Conservation (phyloP, 2,888 invertebrate genomes). For the Nebria salina region DNA sequence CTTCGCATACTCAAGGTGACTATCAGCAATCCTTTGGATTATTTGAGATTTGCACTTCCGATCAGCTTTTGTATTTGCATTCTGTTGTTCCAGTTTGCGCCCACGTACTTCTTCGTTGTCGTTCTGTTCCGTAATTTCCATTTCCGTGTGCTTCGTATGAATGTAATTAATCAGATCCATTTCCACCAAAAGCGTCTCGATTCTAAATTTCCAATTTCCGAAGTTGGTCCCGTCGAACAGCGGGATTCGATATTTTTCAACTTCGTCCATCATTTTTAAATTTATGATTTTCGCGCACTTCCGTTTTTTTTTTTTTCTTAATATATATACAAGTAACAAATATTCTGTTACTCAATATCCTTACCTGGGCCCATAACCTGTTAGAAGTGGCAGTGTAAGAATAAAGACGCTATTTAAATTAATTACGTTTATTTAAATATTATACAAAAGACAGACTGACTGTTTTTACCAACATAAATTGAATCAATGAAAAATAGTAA, state of each 20-base stretch:
- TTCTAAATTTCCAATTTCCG: constrained; percentile 48
- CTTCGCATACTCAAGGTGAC: too few species aligned
- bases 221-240: constrained; percentile 48
- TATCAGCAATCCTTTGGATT: too few species aligned
- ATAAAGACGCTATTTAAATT: too few species aligned
- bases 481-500: too few species aligned
- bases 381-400: not conserved
- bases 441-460: too few species aligned
- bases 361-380: constrained; percentile 14
- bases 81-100: too few species aligned
- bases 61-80: too few species aligned
- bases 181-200: constrained; percentile 45
- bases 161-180: constrained; percentile 38
- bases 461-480: too few species aligned
- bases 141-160: constrained; percentile 9
- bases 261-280: constrained; percentile 17
- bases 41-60: too few species aligned
- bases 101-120: too few species aligned
- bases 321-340: not conserved
- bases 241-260: constrained; percentile 39
- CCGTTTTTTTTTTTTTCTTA: not conserved
- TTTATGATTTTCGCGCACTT: not conserved
- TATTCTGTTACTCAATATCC: constrained; percentile 11
- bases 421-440: too few species aligned
- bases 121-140: not conserved